phyloP scores from a whole-genome alignment of 2,797 vertebrate species.

The Pteropus rufus region DNA sequence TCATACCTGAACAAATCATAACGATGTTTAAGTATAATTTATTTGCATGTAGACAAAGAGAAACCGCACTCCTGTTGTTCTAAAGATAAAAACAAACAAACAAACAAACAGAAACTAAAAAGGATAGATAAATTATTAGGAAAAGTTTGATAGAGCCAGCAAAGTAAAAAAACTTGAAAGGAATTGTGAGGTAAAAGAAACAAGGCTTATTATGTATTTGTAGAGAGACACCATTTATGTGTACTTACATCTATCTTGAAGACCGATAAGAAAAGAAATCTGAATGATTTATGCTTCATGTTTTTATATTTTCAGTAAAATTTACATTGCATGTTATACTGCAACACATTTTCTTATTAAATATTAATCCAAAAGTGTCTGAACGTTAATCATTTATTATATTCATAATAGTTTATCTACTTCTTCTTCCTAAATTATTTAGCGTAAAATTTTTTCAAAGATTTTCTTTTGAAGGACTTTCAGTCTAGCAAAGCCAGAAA shows the following conservation, averaged over 20 bases:
- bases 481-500: conserved; percentile 14
- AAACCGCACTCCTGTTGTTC: neutral
- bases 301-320: conserved; percentile 46
- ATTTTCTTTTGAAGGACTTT: conserved; percentile 55
- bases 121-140: neutral
- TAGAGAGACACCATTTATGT: neutral
- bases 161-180: neutral
- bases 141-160: neutral
- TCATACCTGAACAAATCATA: neutral
- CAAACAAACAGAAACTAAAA: neutral
- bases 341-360: conserved; percentile 60
- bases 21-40: neutral
- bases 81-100: neutral
- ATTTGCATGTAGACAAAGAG: neutral
- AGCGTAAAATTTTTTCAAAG: neutral
- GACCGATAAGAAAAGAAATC: neutral
- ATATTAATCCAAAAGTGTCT: conserved; percentile 49
- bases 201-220: neutral
- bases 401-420: conserved; percentile 34
- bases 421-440: conserved; percentile 63
- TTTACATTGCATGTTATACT: neutral
- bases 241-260: neutral
- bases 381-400: conserved; percentile 61
- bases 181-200: neutral
- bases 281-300: conserved; percentile 43